These are phyloP conservation scores for Pandemis corylana DNA, from an alignment of 2,888 invertebrate species.

Conservation along the genomic window DNA sequence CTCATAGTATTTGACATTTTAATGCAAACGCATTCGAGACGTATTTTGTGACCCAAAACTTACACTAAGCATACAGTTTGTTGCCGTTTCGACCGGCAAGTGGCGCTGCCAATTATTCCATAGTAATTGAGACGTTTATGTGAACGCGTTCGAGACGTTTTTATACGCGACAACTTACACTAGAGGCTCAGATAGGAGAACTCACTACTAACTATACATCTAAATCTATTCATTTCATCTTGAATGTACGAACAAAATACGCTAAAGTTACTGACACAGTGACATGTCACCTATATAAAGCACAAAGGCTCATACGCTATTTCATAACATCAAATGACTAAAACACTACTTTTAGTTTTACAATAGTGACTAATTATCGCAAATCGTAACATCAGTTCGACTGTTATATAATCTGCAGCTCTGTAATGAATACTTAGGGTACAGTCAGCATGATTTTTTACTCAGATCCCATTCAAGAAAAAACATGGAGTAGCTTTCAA, in stretches of 20 bases:
- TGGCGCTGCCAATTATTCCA: no score
- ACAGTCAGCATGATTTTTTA: background rate
- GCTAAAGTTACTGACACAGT: background rate
- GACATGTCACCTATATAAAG: background rate
- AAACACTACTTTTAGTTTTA: background rate
- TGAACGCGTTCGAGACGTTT: no score
- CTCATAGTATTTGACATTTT: no score
- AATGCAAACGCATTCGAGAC: no score
- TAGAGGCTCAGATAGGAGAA: no score
- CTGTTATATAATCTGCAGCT: background rate
- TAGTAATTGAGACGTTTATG: no score
- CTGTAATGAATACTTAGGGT: background rate
- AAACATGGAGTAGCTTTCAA: background rate
- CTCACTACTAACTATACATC: no score
- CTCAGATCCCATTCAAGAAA: background rate
- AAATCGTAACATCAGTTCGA: constrained; percentile 6
- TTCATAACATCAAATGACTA: background rate
- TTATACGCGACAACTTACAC: no score
- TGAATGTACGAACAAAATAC: background rate
- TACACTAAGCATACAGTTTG: no score
- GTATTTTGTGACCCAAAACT: no score
- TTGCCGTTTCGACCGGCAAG: no score
- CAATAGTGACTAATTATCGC: constrained; percentile 4
- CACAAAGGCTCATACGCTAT: background rate
- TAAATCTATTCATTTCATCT: background rate